These are phyloP conservation scores for Coregonus suidteri DNA, from an alignment of 2,797 vertebrate species.

Conservation along the genomic window DNA sequence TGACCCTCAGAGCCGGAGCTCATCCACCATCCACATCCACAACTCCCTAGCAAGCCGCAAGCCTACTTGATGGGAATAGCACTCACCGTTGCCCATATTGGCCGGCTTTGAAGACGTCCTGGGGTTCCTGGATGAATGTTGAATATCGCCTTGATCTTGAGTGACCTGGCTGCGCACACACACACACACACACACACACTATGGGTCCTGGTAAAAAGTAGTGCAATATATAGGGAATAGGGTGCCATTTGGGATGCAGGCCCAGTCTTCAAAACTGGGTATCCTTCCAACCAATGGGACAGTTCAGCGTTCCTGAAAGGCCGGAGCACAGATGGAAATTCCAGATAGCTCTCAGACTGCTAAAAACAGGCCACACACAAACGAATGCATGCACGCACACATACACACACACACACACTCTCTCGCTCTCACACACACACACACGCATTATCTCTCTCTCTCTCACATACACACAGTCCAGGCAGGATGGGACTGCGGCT, in stretches of 20 bases:
- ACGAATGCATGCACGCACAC: background rate
- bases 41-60: too few species aligned
- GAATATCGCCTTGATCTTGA: too few species aligned
- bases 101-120: too few species aligned
- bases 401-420: too few species aligned
- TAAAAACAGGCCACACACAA: background rate
- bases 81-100: too few species aligned
- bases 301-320: background rate
- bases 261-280: background rate
- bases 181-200: background rate
- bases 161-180: too few species aligned
- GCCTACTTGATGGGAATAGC: too few species aligned
- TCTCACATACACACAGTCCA: background rate
- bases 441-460: background rate
- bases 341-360: background rate
- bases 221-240: background rate
- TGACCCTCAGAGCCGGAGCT: too few species aligned
- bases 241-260: background rate
- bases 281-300: background rate
- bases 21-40: too few species aligned
- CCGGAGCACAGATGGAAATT: background rate
- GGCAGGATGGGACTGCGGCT: slow-evolving; percentile 1
- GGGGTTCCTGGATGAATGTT: too few species aligned
- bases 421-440: background rate
- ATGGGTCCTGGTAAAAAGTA: background rate